phyloP scores from a whole-genome alignment of 2,797 vertebrate species.

The Podarcis siculus region DNA sequence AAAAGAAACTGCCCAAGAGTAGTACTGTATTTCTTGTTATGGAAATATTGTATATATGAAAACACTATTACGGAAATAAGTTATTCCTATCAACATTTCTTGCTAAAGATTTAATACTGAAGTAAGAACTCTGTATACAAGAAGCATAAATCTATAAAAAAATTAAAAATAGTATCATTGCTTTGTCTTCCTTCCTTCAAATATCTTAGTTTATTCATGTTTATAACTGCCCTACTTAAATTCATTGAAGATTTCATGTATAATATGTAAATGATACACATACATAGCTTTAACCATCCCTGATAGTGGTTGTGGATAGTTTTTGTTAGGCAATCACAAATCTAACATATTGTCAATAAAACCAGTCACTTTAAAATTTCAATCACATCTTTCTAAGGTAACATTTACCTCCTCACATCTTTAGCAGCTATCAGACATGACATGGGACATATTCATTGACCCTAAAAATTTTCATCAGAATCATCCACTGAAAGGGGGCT shows the following conservation, averaged over 20 bases:
- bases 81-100: background rate
- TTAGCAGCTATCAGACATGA: conserved; percentile 88
- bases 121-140: background rate
- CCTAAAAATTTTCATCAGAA: conserved; percentile 85
- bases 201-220: background rate
- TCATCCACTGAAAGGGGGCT: conserved; percentile 76
- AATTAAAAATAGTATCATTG: background rate
- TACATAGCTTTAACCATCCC: background rate
- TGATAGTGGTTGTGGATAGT: background rate
- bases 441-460: conserved; percentile 89
- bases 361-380: conserved; percentile 77
- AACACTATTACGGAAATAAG: background rate
- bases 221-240: background rate
- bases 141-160: background rate
- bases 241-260: background rate
- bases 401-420: conserved; percentile 83
- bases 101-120: background rate
- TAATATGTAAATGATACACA: background rate
- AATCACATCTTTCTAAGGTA: conserved; percentile 80
- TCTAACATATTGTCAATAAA: conserved; percentile 70
- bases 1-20: background rate
- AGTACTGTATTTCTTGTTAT: background rate
- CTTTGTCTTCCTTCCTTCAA: background rate
- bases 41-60: background rate
- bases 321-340: conserved; percentile 21